Percentiles rank a stretch among this genome's conserved stretches.
Conservation (phyloP, 2,888 invertebrate genomes). For the Rhogogaster chlorosoma region DNA sequence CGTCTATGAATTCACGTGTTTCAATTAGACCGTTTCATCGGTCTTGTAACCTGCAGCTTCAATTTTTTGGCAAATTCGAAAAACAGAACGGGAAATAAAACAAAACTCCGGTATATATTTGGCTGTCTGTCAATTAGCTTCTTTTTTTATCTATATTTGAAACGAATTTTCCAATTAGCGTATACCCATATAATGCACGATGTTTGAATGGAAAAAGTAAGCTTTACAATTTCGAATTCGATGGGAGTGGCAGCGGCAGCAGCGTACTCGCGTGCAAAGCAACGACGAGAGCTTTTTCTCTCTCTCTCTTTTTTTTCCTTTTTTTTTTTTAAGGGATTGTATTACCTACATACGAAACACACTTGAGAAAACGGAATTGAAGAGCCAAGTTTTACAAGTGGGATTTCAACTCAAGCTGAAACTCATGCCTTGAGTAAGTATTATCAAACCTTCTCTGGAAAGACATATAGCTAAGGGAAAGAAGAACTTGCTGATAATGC, state of each 20-base stretch:
- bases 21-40: not conserved
- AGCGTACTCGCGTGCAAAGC: not conserved
- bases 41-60: not conserved
- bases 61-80: not conserved
- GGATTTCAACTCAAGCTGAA: not conserved
- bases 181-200: not conserved
- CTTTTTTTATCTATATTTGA: not conserved
- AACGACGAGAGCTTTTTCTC: not conserved
- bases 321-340: not conserved
- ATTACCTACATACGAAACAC: not conserved
- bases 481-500: not conserved
- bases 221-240: not conserved
- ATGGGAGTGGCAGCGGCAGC: not conserved
- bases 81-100: not conserved
- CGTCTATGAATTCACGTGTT: not conserved
- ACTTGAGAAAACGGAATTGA: conserved; percentile 25
- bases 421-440: not conserved
- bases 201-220: not conserved
- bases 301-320: not conserved
- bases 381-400: conserved; percentile 5
- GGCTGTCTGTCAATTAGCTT: not conserved
- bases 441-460: not conserved
- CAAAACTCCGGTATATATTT: not conserved
- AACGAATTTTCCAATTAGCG: conserved; percentile 16
- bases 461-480: conserved; percentile 33